phyloP scores from a whole-genome alignment of 2,888 invertebrate genomes.

The Parnassius mnemosyne region DNA sequence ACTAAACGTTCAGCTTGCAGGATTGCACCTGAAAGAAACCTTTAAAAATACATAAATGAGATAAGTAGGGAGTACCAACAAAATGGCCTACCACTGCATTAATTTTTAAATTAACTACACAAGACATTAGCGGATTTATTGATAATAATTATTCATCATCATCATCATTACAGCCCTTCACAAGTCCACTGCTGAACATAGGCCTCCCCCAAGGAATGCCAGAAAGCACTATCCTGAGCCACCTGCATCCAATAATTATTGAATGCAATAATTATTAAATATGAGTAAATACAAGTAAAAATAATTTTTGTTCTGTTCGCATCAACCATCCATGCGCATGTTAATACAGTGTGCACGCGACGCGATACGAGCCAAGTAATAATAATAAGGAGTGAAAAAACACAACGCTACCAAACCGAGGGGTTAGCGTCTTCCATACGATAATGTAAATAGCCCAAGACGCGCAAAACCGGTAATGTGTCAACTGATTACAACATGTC shows the following conservation, averaged over 20 bases:
- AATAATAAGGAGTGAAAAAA: slow-evolving; percentile 77
- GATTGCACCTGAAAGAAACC: no score
- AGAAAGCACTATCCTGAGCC: no score
- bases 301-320: slow-evolving; percentile 6
- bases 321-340: background rate
- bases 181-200: no score
- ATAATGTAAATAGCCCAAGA: slow-evolving; percentile 61
- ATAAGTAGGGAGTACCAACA: no score
- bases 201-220: no score
- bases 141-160: background rate
- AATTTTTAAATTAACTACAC: no score
- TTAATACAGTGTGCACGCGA: slow-evolving; percentile 27
- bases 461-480: slow-evolving; percentile 50
- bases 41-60: no score
- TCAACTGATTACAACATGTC: slow-evolving; percentile 20
- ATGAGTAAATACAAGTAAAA: background rate
- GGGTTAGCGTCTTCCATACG: slow-evolving; percentile 68
- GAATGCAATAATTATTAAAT: background rate
- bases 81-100: no score
- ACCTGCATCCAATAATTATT: no score
- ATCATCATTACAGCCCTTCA: no score
- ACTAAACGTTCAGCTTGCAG: no score
- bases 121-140: no score
- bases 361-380: slow-evolving; percentile 59
- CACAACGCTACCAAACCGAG: slow-evolving; percentile 52